Base-by-base conservation (phyloP, 2,113 vertebrate species). In the Vimba vimba region DNA sequence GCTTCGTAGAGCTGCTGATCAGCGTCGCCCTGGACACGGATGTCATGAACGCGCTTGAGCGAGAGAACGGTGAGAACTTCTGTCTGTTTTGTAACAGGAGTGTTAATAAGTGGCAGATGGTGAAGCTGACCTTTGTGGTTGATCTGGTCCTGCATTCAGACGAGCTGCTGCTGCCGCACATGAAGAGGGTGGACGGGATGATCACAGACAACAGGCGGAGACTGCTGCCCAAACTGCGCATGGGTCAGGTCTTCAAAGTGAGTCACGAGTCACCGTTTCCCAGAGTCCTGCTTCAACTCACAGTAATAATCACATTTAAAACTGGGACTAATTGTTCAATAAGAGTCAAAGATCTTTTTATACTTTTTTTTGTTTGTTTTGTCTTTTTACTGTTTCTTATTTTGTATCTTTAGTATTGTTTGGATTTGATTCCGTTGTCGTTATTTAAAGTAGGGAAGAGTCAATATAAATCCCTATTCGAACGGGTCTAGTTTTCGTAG, bases 141-240 rank as follows among this genome's bases (percentile, higher is more conserved):
- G 47, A n/a, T 57, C 62, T 60, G 9, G 15, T 6, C 71, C 19
- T 83, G 27, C 45, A 79, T 93, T 86, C 89, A 99, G 98, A 99
- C 95, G 97, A 98, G 84, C 92, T 99, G 6, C 95, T 98, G 93
- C 93, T 99, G 92, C 97, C 97, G 89, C 97, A 98, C 82, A 97
- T 99, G 98, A 97, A 96, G 93, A 97, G 95, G 92, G 97, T 99
- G 84, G 98, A 99, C 85, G 95, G 96, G 4, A 96, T 99, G 97
- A 94, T 99, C 91, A 97, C 95, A 81, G 98, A 99, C 92, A 98
- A 97, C 90, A 96, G 96, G 87, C 97, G 96, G 91, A 96, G 95
- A 86, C 94, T 99, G 89, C 97, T 99, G 89, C 94, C 96, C 89
- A 98, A 98, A 91, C 94, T 99, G 71, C 96, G 93, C 89, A 93